Percentiles rank a stretch among this genome's conserved stretches.
Conservation (phyloP, 2,888 invertebrate species). For the Drosophila peninsularis region DNA sequence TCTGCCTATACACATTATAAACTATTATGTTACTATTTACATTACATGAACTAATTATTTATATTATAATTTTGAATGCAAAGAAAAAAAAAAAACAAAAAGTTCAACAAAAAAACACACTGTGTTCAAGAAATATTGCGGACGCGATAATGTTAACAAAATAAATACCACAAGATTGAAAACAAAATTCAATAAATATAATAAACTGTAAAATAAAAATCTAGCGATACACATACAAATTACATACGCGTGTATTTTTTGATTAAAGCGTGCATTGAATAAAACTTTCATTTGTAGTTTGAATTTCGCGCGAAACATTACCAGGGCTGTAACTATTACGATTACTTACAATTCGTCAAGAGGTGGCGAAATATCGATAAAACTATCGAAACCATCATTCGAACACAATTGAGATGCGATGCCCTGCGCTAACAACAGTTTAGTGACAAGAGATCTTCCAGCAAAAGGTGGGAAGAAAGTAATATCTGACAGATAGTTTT, state of each 20-base stretch:
- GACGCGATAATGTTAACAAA: constrained; percentile 60
- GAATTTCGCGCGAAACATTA: not conserved
- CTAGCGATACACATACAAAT: constrained; percentile 71
- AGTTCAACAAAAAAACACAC: constrained; percentile 54
- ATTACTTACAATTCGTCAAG: too few relatives aligned
- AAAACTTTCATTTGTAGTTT: constrained; percentile 25
- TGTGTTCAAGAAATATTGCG: constrained; percentile 71
- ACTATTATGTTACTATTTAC: constrained; percentile 59
- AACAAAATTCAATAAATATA: constrained; percentile 62
- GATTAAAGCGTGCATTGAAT: constrained; percentile 65
- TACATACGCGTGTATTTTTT: constrained; percentile 58
- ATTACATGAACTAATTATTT: constrained; percentile 65
- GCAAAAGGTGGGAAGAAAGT: too few relatives aligned
- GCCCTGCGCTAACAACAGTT: too few relatives aligned
- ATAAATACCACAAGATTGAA: constrained; percentile 58
- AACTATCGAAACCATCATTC: too few relatives aligned
- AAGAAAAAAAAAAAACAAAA: constrained; percentile 9
- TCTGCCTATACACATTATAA: constrained; percentile 71
- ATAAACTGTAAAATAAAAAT: constrained; percentile 75
- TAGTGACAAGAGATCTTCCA: too few relatives aligned
- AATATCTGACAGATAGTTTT: too few relatives aligned
- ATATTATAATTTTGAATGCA: constrained; percentile 73
- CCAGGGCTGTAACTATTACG: not conserved
- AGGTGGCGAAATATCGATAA: too few relatives aligned
- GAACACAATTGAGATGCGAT: too few relatives aligned